A percentile compares a stretch with the other conserved stretches of the same genome.
These are phyloP conservation scores for Globodera ellingtonae DNA, from an alignment of 1,140 invertebrate genomes.

Conservation along the genomic window DNA sequence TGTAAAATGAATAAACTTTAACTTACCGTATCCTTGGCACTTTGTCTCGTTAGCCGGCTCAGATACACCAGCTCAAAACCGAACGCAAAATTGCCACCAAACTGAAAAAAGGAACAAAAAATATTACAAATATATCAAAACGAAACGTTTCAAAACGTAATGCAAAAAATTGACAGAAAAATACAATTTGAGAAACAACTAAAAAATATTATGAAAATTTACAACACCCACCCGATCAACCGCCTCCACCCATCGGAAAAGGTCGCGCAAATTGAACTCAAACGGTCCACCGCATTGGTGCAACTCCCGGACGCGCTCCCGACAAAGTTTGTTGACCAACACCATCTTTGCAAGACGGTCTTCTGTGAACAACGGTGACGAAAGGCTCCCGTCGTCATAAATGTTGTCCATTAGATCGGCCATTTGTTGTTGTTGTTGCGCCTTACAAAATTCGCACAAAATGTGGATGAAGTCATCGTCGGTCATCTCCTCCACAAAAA, in stretches of 20 bases:
- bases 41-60: constrained; percentile 77
- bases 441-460: constrained; percentile 59
- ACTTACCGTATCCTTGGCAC: constrained; percentile 74
- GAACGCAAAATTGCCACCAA: constrained; percentile 33
- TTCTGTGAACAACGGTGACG: constrained; percentile 2
- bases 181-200: no score
- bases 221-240: neutral
- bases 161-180: no score
- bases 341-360: constrained; percentile 38
- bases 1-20: constrained; percentile 11
- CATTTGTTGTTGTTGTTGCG: neutral
- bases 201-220: no score
- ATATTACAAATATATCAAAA: no score
- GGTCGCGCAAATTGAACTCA: constrained; percentile 94
- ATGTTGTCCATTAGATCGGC: no score
- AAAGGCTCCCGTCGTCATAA: no score
- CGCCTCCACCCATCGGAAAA: constrained; percentile 77
- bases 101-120: constrained; percentile 43
- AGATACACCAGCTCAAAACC: constrained; percentile 72
- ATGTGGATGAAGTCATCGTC: constrained; percentile 77
- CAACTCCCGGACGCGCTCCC: neutral
- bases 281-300: constrained; percentile 68
- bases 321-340: constrained; percentile 23
- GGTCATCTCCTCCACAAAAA: constrained; percentile 81
- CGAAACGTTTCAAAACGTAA: no score